Percentiles rank a stretch among this genome's conserved stretches.
Evolutionary conservation across 2,113 vertebrate genomes (phyloP).

Genomic region (Pan paniscus): DNA sequence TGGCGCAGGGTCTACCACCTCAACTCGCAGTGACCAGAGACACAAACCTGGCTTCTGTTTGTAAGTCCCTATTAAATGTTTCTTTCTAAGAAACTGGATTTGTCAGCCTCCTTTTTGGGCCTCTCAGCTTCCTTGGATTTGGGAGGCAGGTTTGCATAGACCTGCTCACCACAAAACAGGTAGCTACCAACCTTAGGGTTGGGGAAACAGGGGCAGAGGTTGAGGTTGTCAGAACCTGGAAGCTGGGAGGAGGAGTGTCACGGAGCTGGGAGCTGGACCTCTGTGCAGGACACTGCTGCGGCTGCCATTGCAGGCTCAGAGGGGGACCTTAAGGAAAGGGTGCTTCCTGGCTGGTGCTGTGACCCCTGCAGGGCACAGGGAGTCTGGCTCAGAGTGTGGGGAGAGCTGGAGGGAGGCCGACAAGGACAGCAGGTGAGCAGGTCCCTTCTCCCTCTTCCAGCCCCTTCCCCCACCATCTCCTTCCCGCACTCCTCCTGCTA

Average conservation of each 20-base stretch:
- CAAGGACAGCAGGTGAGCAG: background rate
- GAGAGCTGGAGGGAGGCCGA: background rate
- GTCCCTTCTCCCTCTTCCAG: background rate
- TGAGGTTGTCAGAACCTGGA: background rate
- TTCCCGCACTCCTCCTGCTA: background rate
- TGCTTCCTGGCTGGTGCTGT: background rate
- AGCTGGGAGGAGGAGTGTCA: background rate
- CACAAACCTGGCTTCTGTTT: too few species aligned
- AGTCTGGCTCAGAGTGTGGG: background rate
- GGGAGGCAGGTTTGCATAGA: too few species aligned
- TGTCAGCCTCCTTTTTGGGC: too few species aligned
- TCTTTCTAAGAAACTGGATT: too few species aligned
- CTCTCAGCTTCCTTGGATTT: too few species aligned
- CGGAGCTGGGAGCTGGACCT: background rate
- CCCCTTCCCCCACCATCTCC: background rate
- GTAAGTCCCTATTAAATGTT: too few species aligned
- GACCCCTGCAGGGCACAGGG: background rate
- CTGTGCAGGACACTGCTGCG: background rate
- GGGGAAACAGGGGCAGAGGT: background rate
- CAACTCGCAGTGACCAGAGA: too few species aligned
- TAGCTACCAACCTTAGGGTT: background rate
- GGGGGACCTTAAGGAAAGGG: background rate
- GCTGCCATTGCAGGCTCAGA: background rate
- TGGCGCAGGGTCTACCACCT: too few species aligned
- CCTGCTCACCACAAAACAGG: background rate